Conservation (phyloP, 2,113 vertebrate species). For the Dunckerocampus dactyliophorus region DNA sequence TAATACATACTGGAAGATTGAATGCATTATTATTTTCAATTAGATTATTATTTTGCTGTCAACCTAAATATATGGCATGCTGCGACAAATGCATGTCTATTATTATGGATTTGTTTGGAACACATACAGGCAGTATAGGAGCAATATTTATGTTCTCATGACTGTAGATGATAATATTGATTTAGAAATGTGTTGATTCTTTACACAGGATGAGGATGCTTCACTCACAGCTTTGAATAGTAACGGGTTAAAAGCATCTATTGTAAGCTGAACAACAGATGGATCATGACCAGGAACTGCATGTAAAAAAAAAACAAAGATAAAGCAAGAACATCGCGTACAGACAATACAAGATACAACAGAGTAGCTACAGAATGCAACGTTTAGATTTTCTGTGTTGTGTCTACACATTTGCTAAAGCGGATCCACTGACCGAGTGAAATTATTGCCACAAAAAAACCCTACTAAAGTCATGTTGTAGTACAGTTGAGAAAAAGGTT, state of each 20-base stretch:
- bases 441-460: not conserved
- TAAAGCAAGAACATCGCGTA: constrained; percentile 22
- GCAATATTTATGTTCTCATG: no score
- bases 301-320: constrained; percentile 17
- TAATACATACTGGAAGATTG: no score
- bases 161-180: no score
- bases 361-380: constrained; percentile 1
- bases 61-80: no score
- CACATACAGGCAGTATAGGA: no score
- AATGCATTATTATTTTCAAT: no score
- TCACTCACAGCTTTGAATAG: constrained; percentile 4
- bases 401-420: constrained; percentile 7
- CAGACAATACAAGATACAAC: constrained; percentile 30
- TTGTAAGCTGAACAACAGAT: constrained; percentile 12
- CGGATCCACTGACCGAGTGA: not conserved
- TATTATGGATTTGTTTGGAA: no score
- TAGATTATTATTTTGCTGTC: no score
- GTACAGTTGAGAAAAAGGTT: no score
- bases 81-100: no score
- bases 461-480: no score
- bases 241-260: constrained; percentile 3
- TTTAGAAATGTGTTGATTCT: not conserved
- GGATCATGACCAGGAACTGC: constrained; percentile 1
- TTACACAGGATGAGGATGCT: not conserved
- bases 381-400: constrained; percentile 10